Base-by-base conservation (phyloP, 2,797 vertebrate genomes). In the Natrix natrix region DNA sequence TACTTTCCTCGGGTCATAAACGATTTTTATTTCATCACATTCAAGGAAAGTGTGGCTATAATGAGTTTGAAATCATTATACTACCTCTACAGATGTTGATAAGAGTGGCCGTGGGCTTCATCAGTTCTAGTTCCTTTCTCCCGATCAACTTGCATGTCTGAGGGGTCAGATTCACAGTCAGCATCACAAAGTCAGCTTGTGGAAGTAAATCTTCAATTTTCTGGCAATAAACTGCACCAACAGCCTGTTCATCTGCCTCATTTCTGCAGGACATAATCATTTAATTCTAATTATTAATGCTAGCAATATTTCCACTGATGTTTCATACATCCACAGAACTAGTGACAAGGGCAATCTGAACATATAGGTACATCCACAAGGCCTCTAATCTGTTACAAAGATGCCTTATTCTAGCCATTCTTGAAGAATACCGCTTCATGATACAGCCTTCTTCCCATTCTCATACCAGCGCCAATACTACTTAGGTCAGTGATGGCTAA, bases 21-120 rank as follows among this genome's bases (percentile, higher is more conserved):
- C 32, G 10, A 69, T 90, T 52, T 56, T 52, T n/a, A 56, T 7
- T 87, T 16, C 26, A 89, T 57, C 43, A 8, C 2, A 26, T 4
- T 32, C 16, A 87, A 89, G 26, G 16, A 60, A 54, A 88, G 69
- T 57, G 48, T 13, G 12, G 12, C 37, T 88, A 17, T 17, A 17
- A 32, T 54, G n/a, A 59, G 3, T 66, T 69, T 26, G 20, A 90
- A 88, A 86, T 8, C 4, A 66, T 92, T 88, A 22, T 8, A n/a
- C 66, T 95, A 98, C 98, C 98, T 98, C 98, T 97, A 96, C 98
- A 98, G 86, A 98, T 92, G 86, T 98, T 98, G 94, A 98, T 92
- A 20, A 98, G 97, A 1, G 95, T 98, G 17, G 98, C 97, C 0
- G 97, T 98, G 90, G 97, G 96, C 93, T 98, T 98, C 98, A 98